A percentile compares a stretch with the other conserved stretches of the same genome.
Evolutionary conservation across 2,888 invertebrate genomes (phyloP).

Genomic region (Muscina levida): DNA sequence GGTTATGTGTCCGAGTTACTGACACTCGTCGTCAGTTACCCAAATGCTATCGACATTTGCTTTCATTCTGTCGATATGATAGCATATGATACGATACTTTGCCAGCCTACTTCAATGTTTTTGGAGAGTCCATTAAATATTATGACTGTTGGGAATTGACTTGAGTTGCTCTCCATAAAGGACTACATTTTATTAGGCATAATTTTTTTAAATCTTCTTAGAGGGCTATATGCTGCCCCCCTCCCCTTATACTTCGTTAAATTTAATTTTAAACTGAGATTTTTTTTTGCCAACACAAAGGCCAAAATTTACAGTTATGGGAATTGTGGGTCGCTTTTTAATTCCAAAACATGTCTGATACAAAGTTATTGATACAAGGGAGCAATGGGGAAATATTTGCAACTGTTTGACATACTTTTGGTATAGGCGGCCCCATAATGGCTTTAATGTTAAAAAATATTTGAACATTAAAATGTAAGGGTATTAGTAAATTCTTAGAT

Average conservation of each 20-base stretch:
- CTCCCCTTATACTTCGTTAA: not conserved
- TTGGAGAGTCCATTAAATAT: constrained; percentile 53
- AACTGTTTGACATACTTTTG: constrained; percentile 33
- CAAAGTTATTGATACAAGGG: constrained; percentile 22
- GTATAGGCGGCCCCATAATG: not conserved
- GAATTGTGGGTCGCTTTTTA: constrained; percentile 12
- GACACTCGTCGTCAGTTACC: no score
- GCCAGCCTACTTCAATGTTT: not conserved
- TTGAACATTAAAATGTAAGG: not conserved
- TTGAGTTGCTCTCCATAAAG: constrained; percentile 32
- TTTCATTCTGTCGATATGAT: constrained; percentile 43
- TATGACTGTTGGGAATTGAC: constrained; percentile 54
- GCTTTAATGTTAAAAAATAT: constrained; percentile 9
- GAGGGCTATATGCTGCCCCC: not conserved
- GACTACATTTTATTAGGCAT: constrained; percentile 33
- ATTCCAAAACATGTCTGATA: constrained; percentile 18
- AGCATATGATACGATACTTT: constrained; percentile 12
- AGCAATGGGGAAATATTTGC: not conserved
- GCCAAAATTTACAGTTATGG: constrained; percentile 29
- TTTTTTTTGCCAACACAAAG: constrained; percentile 14
- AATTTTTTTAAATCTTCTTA: constrained; percentile 27
- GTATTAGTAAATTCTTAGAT: constrained; percentile 14
- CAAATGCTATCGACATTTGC: constrained; percentile 6
- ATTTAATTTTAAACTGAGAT: constrained; percentile 27
- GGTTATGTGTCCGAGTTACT: no score